Conservation (phyloP, 1,140 invertebrate species). For the Bombus polaris region DNA sequence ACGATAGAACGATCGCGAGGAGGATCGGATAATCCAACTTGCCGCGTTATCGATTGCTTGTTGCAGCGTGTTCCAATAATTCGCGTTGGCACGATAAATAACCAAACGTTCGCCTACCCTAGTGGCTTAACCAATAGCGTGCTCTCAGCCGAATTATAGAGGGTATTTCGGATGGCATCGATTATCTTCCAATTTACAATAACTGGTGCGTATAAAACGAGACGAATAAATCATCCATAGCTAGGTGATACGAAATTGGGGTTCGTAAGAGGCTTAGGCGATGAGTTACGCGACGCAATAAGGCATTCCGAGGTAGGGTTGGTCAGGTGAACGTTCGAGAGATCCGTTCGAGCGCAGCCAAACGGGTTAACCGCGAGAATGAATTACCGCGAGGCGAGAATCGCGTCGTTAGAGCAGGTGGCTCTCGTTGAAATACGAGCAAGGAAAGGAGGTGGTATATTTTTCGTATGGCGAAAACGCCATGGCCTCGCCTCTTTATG, state of each 20-base stretch:
- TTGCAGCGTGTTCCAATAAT: background rate
- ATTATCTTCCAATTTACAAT: constrained; percentile 16
- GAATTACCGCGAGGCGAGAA: background rate
- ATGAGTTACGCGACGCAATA: background rate
- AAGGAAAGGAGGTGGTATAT: background rate
- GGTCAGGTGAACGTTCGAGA: background rate
- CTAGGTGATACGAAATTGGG: background rate
- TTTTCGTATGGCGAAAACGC: background rate
- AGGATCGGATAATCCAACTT: background rate
- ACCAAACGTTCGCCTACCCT: background rate
- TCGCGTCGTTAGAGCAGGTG: background rate
- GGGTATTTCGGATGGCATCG: background rate
- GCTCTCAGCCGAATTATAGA: background rate
- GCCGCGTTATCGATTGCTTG: background rate
- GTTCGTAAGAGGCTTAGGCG: constrained; percentile 13
- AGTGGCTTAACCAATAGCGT: background rate
- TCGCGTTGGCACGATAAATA: background rate
- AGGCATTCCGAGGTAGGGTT: background rate
- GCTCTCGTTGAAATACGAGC: background rate
- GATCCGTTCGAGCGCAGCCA: background rate
- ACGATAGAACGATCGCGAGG: background rate
- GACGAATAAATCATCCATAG: background rate
- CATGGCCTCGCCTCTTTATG: background rate
- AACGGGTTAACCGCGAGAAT: constrained; percentile 12
- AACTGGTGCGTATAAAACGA: background rate